These are phyloP conservation scores for Cryptoblepharus egeriae DNA, from an alignment of 2,797 vertebrate genomes.

Conservation along the genomic window DNA sequence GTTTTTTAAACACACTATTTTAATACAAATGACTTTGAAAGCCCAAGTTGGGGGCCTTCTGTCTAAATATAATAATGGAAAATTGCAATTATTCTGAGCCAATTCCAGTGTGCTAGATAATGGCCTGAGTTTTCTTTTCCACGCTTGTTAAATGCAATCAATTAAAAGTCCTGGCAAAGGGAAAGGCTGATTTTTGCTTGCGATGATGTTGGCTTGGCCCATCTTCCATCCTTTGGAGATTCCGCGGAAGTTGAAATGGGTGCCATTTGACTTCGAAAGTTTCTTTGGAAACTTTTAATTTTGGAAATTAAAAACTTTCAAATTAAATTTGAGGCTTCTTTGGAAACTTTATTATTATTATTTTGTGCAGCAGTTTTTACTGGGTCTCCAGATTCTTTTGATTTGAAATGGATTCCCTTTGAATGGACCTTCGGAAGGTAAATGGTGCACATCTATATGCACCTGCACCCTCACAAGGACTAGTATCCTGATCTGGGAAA, in stretches of 20 bases:
- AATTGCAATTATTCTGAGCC: not conserved
- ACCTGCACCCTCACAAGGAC: not conserved
- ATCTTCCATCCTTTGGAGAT: not conserved
- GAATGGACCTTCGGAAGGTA: not conserved
- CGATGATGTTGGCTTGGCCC: not conserved
- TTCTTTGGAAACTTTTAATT: too few relatives aligned
- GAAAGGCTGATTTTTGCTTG: too few relatives aligned
- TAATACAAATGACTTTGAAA: not conserved
- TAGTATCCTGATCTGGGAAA: not conserved
- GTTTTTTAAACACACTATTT: not conserved
- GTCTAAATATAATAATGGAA: not conserved
- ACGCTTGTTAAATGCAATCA: not conserved
- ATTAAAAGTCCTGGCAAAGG: not conserved
- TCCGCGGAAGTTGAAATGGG: too few relatives aligned
- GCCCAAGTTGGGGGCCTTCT: not conserved
- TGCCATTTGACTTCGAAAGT: too few relatives aligned
- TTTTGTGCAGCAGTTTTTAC: too few relatives aligned
- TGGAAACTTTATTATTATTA: too few relatives aligned
- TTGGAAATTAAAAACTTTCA: too few relatives aligned
- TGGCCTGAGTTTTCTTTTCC: not conserved
- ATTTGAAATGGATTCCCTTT: not conserved
- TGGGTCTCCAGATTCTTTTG: not conserved
- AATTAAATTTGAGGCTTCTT: too few relatives aligned
- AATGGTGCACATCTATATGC: not conserved
- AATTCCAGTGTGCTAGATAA: not conserved